Percentiles rank a stretch among this genome's conserved stretches.
Conservation (phyloP, 2,888 invertebrate genomes). For the Drosophila ochracea region DNA sequence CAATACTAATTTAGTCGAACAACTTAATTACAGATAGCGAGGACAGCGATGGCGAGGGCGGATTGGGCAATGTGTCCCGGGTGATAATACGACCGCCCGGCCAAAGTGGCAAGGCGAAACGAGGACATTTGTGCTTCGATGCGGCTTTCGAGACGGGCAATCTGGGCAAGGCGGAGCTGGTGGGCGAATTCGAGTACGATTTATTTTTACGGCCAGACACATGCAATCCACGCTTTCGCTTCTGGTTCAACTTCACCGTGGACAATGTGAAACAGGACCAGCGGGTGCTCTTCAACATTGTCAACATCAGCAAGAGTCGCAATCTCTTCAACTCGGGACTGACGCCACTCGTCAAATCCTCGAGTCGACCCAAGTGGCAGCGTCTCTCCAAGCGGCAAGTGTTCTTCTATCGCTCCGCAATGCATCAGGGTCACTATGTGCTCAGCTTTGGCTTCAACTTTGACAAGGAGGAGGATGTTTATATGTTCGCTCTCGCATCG, state of each 20-base stretch:
- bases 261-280: constrained; percentile 97
- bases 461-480: constrained; percentile 97
- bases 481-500: constrained; percentile 96
- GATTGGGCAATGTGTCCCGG: constrained; percentile 95
- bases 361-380: constrained; percentile 96
- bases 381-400: constrained; percentile 92
- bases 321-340: constrained; percentile 95
- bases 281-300: constrained; percentile 97
- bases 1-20: neutral
- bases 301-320: constrained; percentile 96
- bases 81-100: constrained; percentile 95
- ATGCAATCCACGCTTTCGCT: constrained; percentile 95
- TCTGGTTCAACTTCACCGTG: constrained; percentile 99
- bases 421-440: constrained; percentile 96
- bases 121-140: constrained; percentile 98
- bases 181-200: constrained; percentile 98
- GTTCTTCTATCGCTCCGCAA: constrained; percentile 95
- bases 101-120: constrained; percentile 97
- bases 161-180: constrained; percentile 96
- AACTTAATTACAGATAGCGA: constrained; percentile 89
- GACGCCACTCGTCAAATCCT: constrained; percentile 97
- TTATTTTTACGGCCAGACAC: constrained; percentile 98
- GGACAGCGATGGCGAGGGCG: constrained; percentile 96
- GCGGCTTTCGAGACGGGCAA: constrained; percentile 99
- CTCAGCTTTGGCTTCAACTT: constrained; percentile 97